phyloP scores from a whole-genome alignment of 2,797 vertebrate species.

The Danio choprae region DNA sequence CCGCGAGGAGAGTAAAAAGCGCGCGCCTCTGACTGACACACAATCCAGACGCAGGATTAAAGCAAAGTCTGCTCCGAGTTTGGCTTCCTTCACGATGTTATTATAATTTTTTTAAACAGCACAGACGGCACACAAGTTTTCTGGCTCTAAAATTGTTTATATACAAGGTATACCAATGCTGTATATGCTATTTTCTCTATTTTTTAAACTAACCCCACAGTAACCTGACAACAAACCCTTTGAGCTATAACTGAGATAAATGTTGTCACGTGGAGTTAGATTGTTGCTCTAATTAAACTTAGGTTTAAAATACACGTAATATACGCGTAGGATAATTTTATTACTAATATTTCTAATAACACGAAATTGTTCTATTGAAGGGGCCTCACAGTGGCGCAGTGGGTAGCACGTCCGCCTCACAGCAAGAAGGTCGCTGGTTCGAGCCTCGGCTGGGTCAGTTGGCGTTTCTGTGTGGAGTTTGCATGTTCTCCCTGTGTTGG shows the following conservation, averaged over 20 bases:
- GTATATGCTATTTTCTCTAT: background rate
- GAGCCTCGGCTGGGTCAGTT: too few species aligned
- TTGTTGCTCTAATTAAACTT: background rate
- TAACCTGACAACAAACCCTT: background rate
- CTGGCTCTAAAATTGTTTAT: background rate
- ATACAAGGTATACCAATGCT: background rate
- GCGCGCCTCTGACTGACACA: constrained; percentile 14
- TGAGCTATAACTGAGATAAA: background rate
- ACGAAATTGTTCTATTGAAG: background rate
- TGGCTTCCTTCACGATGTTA: background rate
- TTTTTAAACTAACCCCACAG: background rate
- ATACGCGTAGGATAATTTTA: too few species aligned
- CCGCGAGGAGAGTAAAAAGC: constrained; percentile 5
- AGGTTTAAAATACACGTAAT: background rate
- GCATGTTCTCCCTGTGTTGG: too few species aligned
- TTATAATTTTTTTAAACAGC: background rate
- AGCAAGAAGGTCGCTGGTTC: too few species aligned
- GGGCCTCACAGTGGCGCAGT: too few species aligned
- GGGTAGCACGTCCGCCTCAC: too few species aligned
- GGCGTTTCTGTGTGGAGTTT: too few species aligned
- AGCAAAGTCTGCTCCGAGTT: background rate
- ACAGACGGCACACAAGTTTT: background rate
- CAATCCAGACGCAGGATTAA: constrained; percentile 39
- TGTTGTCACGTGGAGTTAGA: background rate
- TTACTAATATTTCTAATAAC: too few species aligned